Percentiles rank a stretch among this genome's conserved stretches.
Conservation (phyloP, 2,888 invertebrate genomes). For the Chirona hameri region DNA sequence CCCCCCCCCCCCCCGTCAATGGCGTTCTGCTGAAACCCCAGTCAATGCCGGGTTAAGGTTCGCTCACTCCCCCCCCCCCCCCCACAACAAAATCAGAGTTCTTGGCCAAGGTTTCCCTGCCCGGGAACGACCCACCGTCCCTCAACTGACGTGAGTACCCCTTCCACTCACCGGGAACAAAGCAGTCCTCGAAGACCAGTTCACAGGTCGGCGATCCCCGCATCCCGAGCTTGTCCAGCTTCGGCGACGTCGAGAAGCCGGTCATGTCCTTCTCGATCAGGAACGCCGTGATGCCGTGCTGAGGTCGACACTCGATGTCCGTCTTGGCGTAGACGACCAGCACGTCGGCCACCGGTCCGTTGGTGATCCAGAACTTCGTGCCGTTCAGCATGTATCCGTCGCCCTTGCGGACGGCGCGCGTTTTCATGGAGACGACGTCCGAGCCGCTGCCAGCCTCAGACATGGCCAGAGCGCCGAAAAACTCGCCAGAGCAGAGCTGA, state of each 20-base stretch:
- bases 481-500: too few relatives aligned
- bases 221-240: slow-evolving; percentile 97
- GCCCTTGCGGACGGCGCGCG: slow-evolving; percentile 80
- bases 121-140: too few relatives aligned
- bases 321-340: slow-evolving; percentile 96
- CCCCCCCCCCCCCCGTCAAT: too few relatives aligned
- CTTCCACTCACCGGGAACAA: slow-evolving; percentile 66
- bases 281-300: slow-evolving; percentile 92
- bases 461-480: slow-evolving; percentile 95
- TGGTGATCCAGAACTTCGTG: slow-evolving; percentile 99
- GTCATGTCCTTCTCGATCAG: slow-evolving; percentile 82
- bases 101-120: too few relatives aligned
- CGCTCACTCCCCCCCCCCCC: too few relatives aligned
- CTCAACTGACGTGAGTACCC: too few relatives aligned
- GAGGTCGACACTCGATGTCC: slow-evolving; percentile 63
- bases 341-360: slow-evolving; percentile 93
- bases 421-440: slow-evolving; percentile 92
- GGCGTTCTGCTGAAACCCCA: too few relatives aligned
- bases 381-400: slow-evolving; percentile 93
- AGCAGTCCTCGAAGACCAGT: slow-evolving; percentile 92
- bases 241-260: slow-evolving; percentile 83
- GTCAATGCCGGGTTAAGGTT: too few relatives aligned
- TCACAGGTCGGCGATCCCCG: slow-evolving; percentile 94
- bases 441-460: slow-evolving; percentile 91
- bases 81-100: too few relatives aligned